These are phyloP conservation scores for Hydrotaea diabolus DNA, from an alignment of 2,888 invertebrate species.

Conservation along the genomic window DNA sequence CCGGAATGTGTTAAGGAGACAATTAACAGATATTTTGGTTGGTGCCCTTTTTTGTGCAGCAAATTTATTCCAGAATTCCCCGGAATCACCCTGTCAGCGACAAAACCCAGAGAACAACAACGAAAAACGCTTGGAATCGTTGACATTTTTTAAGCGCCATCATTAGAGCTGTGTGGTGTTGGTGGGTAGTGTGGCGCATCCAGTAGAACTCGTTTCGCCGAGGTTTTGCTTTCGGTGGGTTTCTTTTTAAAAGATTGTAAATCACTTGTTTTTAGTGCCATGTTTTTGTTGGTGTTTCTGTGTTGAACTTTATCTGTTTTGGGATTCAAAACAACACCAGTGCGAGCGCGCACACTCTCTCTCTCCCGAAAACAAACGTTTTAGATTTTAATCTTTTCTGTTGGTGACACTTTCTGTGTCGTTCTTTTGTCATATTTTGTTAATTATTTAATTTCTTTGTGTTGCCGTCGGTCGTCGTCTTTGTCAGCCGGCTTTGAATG, in stretches of 20 bases:
- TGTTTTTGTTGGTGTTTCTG: constrained; percentile 1
- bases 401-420: constrained; percentile 59
- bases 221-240: neutral
- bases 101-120: constrained; percentile 9
- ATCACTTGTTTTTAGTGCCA: constrained; percentile 23
- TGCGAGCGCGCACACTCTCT: neutral
- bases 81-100: constrained; percentile 11
- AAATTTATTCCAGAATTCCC: constrained; percentile 24
- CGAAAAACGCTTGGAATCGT: neutral
- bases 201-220: constrained; percentile 1
- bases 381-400: constrained; percentile 67
- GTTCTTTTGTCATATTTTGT: constrained; percentile 38
- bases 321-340: constrained; percentile 1
- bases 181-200: neutral
- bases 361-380: neutral
- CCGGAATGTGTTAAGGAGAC: constrained; percentile 6
- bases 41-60: neutral
- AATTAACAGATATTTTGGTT: neutral
- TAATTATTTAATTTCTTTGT: constrained; percentile 40
- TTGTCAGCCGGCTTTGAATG: neutral
- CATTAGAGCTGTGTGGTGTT: constrained; percentile 17
- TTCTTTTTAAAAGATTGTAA: constrained; percentile 24
- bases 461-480: neutral
- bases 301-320: constrained; percentile 9
- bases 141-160: constrained; percentile 41